Evolutionary conservation across 2,113 vertebrate species (phyloP).

Genomic region (Dicrurus megarhynchus): DNA sequence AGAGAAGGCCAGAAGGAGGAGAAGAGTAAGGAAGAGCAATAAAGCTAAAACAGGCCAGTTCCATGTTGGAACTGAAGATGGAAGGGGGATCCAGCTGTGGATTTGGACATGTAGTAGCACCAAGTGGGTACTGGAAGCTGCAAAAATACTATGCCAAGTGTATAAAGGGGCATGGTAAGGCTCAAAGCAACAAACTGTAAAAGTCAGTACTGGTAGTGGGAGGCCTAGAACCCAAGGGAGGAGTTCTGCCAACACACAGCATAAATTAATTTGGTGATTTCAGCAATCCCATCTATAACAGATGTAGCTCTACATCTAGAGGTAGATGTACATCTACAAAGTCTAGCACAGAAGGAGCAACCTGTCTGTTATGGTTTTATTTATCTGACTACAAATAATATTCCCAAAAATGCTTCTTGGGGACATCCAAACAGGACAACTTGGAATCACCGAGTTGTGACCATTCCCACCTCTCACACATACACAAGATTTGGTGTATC

Average conservation of each 20-base stretch:
- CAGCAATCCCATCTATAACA: neutral
- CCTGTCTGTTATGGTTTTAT: neutral
- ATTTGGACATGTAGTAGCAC: rapidly evolving
- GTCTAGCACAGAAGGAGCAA: neutral
- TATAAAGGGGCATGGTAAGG: neutral
- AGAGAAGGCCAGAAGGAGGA: neutral
- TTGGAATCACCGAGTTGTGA: neutral
- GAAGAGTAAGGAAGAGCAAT: neutral
- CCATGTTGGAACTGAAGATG: neutral
- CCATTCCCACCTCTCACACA: neutral
- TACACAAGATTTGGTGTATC: neutral
- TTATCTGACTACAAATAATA: neutral
- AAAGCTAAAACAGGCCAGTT: neutral
- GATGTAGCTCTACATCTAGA: too few species aligned
- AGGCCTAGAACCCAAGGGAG: neutral
- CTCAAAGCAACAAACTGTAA: rapidly evolving
- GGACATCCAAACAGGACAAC: too few species aligned
- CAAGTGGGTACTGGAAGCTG: rapidly evolving
- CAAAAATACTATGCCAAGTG: rapidly evolving
- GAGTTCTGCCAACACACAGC: neutral
- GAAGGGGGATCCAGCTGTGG: neutral
- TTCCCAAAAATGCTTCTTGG: neutral
- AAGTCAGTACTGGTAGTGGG: neutral
- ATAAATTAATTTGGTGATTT: neutral
- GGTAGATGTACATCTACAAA: neutral